Conservation (phyloP, 2,797 vertebrate species). For the Anguilla pacifica region DNA sequence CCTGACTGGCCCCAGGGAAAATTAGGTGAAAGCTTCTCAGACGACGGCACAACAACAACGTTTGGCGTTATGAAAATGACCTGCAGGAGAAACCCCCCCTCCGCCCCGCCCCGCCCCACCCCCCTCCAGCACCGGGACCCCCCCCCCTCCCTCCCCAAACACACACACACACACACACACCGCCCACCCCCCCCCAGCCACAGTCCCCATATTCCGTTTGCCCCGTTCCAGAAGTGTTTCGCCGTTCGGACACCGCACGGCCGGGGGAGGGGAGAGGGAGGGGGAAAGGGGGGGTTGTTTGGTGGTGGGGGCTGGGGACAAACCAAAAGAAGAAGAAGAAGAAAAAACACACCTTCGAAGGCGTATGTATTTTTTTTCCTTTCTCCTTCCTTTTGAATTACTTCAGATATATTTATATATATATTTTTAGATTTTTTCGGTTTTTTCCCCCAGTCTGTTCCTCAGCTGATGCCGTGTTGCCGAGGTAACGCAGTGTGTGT, state of each 20-base stretch:
- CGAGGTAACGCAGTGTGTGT: constrained; percentile 87
- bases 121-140: not conserved
- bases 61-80: constrained; percentile 82
- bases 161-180: not conserved
- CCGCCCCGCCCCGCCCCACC: constrained; percentile 42
- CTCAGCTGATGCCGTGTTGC: constrained; percentile 80
- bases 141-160: too few species aligned
- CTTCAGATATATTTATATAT: constrained; percentile 37
- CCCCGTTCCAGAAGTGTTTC: constrained; percentile 54
- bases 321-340: constrained; percentile 48
- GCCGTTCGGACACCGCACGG: constrained; percentile 50
- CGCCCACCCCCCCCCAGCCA: constrained; percentile 41
- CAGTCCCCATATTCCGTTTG: constrained; percentile 52
- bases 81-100: constrained; percentile 71
- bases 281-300: not conserved
- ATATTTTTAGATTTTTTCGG: constrained; percentile 11
- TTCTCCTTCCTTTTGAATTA: constrained; percentile 60
- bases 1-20: constrained; percentile 57
- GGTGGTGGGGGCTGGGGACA: not conserved
- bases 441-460: constrained; percentile 68
- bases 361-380: constrained; percentile 38
- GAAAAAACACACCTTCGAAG: constrained; percentile 59
- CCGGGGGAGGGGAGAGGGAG: not conserved
- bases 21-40: constrained; percentile 75
- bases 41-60: constrained; percentile 70